Evolutionary conservation across 2,113 vertebrate genomes (phyloP).

Genomic region (Nerophis ophidion): DNA sequence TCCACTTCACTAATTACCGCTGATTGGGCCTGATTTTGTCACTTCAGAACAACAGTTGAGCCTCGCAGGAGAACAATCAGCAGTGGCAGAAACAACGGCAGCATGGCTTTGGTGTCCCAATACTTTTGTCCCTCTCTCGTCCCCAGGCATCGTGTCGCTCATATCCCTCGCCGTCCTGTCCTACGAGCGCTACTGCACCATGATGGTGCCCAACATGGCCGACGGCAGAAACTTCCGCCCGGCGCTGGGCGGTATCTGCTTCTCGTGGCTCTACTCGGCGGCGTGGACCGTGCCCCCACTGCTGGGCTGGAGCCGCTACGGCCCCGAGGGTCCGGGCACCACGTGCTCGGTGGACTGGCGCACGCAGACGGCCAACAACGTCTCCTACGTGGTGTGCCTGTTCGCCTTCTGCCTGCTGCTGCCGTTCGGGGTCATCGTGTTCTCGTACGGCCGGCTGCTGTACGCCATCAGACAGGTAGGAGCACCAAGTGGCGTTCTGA

Average conservation of each 20-base stretch:
- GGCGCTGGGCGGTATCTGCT: constrained; percentile 64
- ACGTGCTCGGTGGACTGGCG: constrained; percentile 72
- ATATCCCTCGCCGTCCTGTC: constrained; percentile 78
- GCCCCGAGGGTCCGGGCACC: constrained; percentile 71
- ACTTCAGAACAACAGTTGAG: constrained; percentile 6
- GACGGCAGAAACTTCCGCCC: constrained; percentile 70
- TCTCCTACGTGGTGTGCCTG: constrained; percentile 77
- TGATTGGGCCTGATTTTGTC: constrained; percentile 38
- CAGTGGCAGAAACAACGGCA: neutral
- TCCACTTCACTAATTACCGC: neutral
- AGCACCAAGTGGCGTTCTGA: neutral
- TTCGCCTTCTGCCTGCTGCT: constrained; percentile 77
- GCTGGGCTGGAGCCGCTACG: constrained; percentile 79
- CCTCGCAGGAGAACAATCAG: neutral
- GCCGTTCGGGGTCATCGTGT: constrained; percentile 74
- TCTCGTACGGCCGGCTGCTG: constrained; percentile 74
- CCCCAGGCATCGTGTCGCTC: constrained; percentile 73
- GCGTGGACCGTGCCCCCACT: constrained; percentile 71
- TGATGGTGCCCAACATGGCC: constrained; percentile 63
- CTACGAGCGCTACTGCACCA: constrained; percentile 75
- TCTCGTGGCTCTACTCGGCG: constrained; percentile 77
- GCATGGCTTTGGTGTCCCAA: neutral
- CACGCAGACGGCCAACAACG: constrained; percentile 69
- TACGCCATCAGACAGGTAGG: constrained; percentile 70
- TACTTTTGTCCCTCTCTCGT: neutral